Conservation (phyloP, 2,888 invertebrate genomes). For the Choreutis nemorana region DNA sequence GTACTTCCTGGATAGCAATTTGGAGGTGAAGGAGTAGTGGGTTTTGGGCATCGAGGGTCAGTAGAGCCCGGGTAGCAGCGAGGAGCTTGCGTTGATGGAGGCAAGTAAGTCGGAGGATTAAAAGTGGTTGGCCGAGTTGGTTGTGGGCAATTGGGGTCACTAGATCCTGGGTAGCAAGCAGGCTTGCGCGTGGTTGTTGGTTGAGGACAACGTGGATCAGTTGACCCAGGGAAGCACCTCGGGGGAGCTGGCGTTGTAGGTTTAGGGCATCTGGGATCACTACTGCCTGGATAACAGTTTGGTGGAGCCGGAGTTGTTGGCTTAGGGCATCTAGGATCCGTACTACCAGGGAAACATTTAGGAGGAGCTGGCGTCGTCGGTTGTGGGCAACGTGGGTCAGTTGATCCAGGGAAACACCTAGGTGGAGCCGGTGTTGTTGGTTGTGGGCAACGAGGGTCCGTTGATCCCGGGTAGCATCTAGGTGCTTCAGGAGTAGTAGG, state of each 20-base stretch:
- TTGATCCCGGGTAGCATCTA: constrained; percentile 16
- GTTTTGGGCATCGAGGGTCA: constrained; percentile 16
- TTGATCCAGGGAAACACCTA: constrained; percentile 25
- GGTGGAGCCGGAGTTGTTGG: constrained; percentile 16
- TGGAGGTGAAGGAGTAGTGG: constrained; percentile 17
- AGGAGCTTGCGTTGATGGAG: constrained; percentile 15
- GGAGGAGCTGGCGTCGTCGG: constrained; percentile 18
- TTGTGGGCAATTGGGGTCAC: constrained; percentile 26
- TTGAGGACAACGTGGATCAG: constrained; percentile 19
- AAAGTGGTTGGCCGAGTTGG: constrained; percentile 17
- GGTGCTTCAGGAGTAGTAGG: constrained; percentile 15
- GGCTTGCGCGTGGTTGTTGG: constrained; percentile 17
- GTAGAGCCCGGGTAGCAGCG: constrained; percentile 16
- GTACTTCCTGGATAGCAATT: constrained; percentile 21
- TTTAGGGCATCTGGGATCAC: constrained; percentile 29
- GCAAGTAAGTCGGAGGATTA: constrained; percentile 16
- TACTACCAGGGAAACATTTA: constrained; percentile 25
- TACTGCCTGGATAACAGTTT: constrained; percentile 25
- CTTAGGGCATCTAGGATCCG: constrained; percentile 18
- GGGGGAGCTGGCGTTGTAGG: constrained; percentile 15
- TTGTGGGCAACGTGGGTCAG: constrained; percentile 19
- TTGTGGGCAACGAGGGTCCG: constrained; percentile 11
- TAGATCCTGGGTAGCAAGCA: constrained; percentile 15
- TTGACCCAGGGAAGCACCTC: constrained; percentile 14
- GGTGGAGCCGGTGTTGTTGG: constrained; percentile 12